Base-by-base conservation (phyloP, 2,888 invertebrate genomes). In the Lissonota sp. region DNA sequence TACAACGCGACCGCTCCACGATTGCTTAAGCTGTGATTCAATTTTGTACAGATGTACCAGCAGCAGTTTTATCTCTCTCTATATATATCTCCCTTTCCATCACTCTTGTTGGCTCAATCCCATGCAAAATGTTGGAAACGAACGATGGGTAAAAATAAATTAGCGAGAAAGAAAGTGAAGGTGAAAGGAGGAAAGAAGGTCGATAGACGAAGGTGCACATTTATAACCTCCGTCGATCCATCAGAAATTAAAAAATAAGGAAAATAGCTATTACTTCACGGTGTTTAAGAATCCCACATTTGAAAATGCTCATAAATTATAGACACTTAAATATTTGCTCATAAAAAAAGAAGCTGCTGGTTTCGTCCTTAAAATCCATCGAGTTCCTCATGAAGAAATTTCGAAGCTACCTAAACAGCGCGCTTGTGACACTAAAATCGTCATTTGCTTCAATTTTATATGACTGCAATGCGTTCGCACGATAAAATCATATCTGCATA, bases 1-100 rank as follows among this genome's bases (percentile, higher is more conserved):
- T 78, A 70, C 74, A 81, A 78, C 78, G 74, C 71, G 73, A 62
- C 37, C 85, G 84, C 85, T 44, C 83, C 84, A 83, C 87, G 88
- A 85, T 79, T 84, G 87, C 88, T 89, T 88, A 87, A 88, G 86
- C 88, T 86, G 87, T 89, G 88, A 90, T 90, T 90, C 87, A 87
- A 88, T 90, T 89, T 88, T 80, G 81, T 86, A 81, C 84, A 82
- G 77, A 74, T 81, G 78, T 74, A 81, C 66, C 62, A 26, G 49
- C 74, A 71, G 62, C 55, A 44, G 60, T 51, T 62, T 74, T 57
- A 55, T 40, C 72, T 40, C 39, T 57, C 51, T 26, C 16, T 62
- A 51, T 26, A 44, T 66, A 10, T 40, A 37, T 14, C 44, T 42
- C 37, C 37, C 10, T 37, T 62, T 26, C 72, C 26, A 7, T 39